These are phyloP conservation scores for Phylloscopus collybita DNA, from an alignment of 2,797 vertebrate genomes.

Conservation along the genomic window DNA sequence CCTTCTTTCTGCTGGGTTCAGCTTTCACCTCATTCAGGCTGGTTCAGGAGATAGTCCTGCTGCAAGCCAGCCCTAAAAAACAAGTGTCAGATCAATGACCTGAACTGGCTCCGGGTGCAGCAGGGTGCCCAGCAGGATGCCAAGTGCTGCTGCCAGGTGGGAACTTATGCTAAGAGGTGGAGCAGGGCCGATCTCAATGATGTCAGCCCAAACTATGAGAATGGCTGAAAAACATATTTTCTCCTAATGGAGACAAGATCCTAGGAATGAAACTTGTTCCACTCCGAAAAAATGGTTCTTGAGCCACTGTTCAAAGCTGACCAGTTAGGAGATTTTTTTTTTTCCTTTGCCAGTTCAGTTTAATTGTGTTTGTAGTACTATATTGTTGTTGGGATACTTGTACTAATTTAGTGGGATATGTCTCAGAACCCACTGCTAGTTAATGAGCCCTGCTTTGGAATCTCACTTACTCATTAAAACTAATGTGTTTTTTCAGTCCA, in stretches of 20 bases:
- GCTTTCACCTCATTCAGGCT: not conserved
- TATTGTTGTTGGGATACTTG: not conserved
- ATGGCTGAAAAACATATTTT: not conserved
- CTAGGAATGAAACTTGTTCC: not conserved
- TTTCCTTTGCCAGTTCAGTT: not conserved
- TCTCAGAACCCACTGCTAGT: not conserved
- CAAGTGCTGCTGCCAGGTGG: not conserved
- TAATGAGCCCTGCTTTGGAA: constrained; percentile 2
- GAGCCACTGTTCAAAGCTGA: not conserved
- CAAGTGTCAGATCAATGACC: not conserved
- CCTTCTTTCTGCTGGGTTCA: not conserved
- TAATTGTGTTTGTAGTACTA: not conserved
- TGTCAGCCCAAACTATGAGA: not conserved
- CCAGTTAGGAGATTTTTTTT: not conserved
- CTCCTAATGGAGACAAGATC: not conserved
- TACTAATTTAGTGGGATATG: not conserved
- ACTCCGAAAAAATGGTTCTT: not conserved
- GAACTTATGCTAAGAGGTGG: not conserved
- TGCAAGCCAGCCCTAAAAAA: not conserved
- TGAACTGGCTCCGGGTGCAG: not conserved
- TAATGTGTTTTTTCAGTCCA: not conserved
- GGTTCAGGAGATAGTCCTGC: not conserved
- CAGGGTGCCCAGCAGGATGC: not conserved
- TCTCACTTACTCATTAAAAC: constrained; percentile 6
- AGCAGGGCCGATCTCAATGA: not conserved